phyloP scores from a whole-genome alignment of 2,797 vertebrate genomes.

The Ptychobarbus kaznakovi region DNA sequence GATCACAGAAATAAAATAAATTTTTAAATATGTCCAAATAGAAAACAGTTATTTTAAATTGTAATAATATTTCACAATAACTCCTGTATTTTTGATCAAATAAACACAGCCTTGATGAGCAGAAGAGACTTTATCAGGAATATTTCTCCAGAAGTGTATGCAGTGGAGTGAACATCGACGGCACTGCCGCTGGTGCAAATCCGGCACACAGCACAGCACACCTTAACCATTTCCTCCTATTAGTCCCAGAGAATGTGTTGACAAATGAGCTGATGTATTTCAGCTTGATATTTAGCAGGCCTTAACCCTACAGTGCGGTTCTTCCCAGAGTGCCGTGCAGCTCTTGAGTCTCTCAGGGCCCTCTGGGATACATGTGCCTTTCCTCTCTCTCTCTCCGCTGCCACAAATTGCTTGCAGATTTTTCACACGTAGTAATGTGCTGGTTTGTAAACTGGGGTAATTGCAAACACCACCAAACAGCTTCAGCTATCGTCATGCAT shows the following conservation, averaged over 20 bases:
- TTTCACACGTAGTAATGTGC: constrained; percentile 83
- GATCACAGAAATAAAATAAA: not conserved
- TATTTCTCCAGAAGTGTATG: not conserved
- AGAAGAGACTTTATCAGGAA: not conserved
- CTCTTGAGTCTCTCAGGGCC: constrained; percentile 55
- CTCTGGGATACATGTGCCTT: constrained; percentile 63
- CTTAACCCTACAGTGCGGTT: constrained; percentile 68
- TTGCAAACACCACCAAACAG: constrained; percentile 69
- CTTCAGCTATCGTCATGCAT: constrained; percentile 66
- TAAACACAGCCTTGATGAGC: not conserved
- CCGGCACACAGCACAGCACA: not conserved
- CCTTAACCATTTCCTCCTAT: constrained; percentile 22
- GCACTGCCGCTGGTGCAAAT: constrained; percentile 16
- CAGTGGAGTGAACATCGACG: not conserved
- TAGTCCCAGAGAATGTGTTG: constrained; percentile 25
- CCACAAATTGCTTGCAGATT: constrained; percentile 84
- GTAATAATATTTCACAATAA: not conserved
- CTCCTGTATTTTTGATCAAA: not conserved
- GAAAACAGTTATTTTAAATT: not conserved
- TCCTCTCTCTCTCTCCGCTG: constrained; percentile 52
- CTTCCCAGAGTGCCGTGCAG: constrained; percentile 55
- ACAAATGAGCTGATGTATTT: constrained; percentile 36
- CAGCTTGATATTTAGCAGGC: constrained; percentile 48
- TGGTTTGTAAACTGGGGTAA: constrained; percentile 79
- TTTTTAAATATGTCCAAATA: not conserved